Percentiles rank a stretch among this genome's conserved stretches.
These are phyloP conservation scores for Elgaria multicarinata DNA, from an alignment of 2,113 vertebrate species.

Conservation along the genomic window DNA sequence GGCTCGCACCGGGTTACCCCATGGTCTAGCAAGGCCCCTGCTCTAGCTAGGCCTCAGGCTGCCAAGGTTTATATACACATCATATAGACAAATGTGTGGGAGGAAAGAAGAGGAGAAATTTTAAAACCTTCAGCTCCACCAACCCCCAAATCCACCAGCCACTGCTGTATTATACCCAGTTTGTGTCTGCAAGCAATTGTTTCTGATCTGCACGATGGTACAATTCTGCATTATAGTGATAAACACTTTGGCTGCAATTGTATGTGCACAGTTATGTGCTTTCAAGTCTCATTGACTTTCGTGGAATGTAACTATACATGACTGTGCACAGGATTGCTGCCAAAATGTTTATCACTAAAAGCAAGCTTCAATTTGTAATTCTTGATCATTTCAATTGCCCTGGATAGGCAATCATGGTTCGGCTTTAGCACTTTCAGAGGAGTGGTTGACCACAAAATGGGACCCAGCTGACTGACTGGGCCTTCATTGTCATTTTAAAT, in stretches of 20 bases:
- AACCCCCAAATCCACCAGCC: neutral
- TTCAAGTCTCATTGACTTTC: conserved; percentile 16
- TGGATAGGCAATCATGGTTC: neutral
- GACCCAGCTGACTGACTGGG: neutral
- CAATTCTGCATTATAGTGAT: neutral
- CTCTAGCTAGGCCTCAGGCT: neutral
- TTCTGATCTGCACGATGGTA: conserved; percentile 1
- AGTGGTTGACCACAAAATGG: neutral
- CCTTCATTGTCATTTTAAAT: conserved; percentile 17
- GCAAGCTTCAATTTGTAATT: conserved; percentile 18
- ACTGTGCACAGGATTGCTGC: neutral
- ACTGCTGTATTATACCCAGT: neutral
- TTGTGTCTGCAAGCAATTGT: conserved; percentile 19
- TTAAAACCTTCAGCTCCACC: neutral
- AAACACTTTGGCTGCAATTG: conserved; percentile 23
- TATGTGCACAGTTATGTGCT: neutral
- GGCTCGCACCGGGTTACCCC: too few species aligned
- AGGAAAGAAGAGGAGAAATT: too few species aligned
- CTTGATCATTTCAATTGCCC: conserved; percentile 1
- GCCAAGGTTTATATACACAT: too few species aligned
- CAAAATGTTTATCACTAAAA: conserved; percentile 15
- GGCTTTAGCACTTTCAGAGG: conserved; percentile 16
- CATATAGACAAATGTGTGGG: neutral
- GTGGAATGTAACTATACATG: conserved; percentile 11
- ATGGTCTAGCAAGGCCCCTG: too few species aligned